Percentiles rank a stretch among this genome's conserved stretches.
These are phyloP conservation scores for Drosophila mayri DNA, from an alignment of 1,140 invertebrate species.

Conservation along the genomic window DNA sequence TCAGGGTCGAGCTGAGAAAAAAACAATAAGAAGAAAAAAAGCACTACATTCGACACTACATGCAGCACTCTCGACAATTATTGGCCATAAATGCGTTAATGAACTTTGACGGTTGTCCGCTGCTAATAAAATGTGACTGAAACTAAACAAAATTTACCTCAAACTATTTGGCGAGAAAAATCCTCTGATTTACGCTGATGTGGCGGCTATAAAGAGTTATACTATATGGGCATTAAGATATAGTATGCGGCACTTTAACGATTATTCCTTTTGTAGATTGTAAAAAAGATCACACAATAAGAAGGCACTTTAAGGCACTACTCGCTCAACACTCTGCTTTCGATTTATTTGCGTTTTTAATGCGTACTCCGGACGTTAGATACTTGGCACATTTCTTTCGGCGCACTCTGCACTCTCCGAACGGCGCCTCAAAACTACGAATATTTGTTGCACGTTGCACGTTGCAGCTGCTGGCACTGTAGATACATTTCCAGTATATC, in stretches of 20 bases:
- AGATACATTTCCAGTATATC: no score
- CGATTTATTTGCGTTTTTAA: constrained; percentile 29
- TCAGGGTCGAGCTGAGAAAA: constrained; percentile 29
- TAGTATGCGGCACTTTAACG: constrained; percentile 30
- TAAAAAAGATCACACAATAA: constrained; percentile 46
- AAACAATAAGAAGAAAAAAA: neutral
- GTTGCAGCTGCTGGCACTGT: neutral
- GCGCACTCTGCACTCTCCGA: constrained; percentile 17
- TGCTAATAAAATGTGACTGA: constrained; percentile 25
- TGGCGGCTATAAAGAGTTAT: constrained; percentile 42
- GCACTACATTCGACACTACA: neutral
- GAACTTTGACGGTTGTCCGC: constrained; percentile 11
- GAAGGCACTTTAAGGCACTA: constrained; percentile 57
- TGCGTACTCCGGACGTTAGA: neutral
- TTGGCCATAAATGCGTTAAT: constrained; percentile 51
- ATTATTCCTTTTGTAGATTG: constrained; percentile 41
- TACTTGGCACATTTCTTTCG: constrained; percentile 64
- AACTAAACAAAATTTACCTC: constrained; percentile 58
- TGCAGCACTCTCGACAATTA: constrained; percentile 38
- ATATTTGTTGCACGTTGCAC: constrained; percentile 45
- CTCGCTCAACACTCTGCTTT: constrained; percentile 40
- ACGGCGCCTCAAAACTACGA: constrained; percentile 57
- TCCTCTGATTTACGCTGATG: constrained; percentile 58
- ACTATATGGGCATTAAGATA: constrained; percentile 15
- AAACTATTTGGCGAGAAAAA: constrained; percentile 38